phyloP scores from a whole-genome alignment of 2,113 vertebrate genomes.

The Esox niger region DNA sequence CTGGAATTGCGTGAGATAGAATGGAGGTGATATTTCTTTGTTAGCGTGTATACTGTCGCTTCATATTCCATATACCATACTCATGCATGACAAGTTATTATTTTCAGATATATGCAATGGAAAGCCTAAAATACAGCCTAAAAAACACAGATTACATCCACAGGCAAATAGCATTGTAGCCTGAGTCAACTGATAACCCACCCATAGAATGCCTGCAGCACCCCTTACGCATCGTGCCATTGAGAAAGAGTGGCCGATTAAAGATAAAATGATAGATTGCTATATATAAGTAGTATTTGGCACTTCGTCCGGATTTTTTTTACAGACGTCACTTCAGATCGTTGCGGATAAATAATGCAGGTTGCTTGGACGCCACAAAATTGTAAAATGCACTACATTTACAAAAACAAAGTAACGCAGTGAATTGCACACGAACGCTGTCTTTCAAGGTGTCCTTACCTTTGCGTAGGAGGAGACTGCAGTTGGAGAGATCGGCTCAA shows the following conservation, averaged over 20 bases:
- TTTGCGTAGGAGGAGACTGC: background rate
- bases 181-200: background rate
- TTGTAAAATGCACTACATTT: conserved; percentile 38
- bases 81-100: background rate
- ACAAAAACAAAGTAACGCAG: background rate
- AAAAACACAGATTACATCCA: background rate
- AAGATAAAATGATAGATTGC: background rate
- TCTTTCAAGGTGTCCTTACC: background rate
- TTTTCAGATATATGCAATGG: background rate
- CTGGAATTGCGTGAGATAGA: background rate
- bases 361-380: conserved; percentile 40
- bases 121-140: background rate
- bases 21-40: background rate
- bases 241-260: background rate
- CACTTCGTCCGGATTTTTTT: conserved; percentile 16
- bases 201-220: background rate
- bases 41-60: background rate
- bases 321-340: conserved; percentile 51
- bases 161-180: background rate
- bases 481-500: conserved; percentile 35
- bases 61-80: background rate
- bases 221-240: background rate
- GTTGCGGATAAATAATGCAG: conserved; percentile 57
- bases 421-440: conserved; percentile 8
- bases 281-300: background rate